Percentiles rank a stretch among this genome's conserved stretches.
phyloP scores from a whole-genome alignment of 2,797 vertebrate genomes.

The Basileuterus tristriatus region DNA sequence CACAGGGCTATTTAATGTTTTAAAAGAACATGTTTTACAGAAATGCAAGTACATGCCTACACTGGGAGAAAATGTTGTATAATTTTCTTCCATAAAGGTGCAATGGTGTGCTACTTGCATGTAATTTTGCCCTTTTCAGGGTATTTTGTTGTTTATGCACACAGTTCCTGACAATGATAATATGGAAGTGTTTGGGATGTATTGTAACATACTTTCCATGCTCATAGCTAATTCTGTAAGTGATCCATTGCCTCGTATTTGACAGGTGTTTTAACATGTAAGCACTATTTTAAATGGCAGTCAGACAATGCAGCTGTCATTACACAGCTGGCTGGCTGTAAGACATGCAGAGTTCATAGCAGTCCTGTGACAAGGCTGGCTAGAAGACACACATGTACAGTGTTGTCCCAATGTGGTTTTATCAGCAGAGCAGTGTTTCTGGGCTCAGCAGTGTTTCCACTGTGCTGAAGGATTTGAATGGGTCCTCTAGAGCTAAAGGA shows the following conservation, averaged over 20 bases:
- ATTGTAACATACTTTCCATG: neutral
- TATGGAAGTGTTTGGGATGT: neutral
- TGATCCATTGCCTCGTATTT: neutral
- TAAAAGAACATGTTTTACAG: neutral
- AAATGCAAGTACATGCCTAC: neutral
- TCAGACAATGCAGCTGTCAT: neutral
- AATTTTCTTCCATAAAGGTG: neutral
- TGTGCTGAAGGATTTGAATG: neutral
- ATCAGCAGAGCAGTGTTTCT: neutral
- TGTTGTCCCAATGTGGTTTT: neutral
- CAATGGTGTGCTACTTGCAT: neutral
- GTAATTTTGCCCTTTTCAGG: neutral
- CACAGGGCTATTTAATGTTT: neutral
- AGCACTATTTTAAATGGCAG: neutral
- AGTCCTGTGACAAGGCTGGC: neutral
- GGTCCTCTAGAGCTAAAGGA: neutral
- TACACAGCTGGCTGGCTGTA: neutral
- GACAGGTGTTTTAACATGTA: neutral
- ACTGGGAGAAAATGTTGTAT: neutral
- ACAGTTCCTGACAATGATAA: neutral
- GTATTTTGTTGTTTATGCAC: neutral
- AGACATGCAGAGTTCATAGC: rapidly evolving
- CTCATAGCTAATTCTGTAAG: neutral
- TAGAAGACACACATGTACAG: neutral
- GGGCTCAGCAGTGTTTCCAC: neutral